phyloP scores from a whole-genome alignment of 1,140 invertebrate genomes.

The Drosophila nebulosa region DNA sequence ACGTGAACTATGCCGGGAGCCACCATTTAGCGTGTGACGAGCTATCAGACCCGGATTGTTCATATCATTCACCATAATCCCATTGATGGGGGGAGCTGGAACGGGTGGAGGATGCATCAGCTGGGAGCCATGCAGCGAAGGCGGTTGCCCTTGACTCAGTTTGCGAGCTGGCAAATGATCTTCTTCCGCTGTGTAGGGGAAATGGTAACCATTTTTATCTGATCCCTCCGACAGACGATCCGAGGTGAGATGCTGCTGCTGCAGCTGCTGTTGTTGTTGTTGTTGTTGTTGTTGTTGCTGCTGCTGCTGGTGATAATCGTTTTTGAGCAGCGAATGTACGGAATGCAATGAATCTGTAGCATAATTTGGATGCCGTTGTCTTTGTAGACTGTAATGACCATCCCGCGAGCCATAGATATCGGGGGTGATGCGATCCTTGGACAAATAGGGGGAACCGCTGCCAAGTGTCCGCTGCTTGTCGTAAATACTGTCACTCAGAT shows the following conservation, averaged over 20 bases:
- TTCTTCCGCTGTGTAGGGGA: slow-evolving; percentile 86
- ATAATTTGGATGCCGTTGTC: slow-evolving; percentile 68
- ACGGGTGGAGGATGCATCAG: slow-evolving; percentile 48
- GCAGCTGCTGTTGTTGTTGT: slow-evolving; percentile 83
- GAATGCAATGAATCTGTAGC: slow-evolving; percentile 75
- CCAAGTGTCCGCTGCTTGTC: slow-evolving; percentile 72
- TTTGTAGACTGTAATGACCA: slow-evolving; percentile 74
- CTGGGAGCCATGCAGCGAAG: slow-evolving; percentile 76
- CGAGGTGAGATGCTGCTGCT: slow-evolving; percentile 81
- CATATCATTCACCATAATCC: slow-evolving; percentile 81
- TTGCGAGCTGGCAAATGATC: slow-evolving; percentile 83
- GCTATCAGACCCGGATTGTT: slow-evolving; percentile 81
- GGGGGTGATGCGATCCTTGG: slow-evolving; percentile 76
- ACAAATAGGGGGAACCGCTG: slow-evolving; percentile 75
- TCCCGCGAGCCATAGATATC: slow-evolving; percentile 78
- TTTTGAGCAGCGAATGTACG: slow-evolving; percentile 82
- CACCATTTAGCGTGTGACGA: slow-evolving; percentile 80
- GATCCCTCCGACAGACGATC: slow-evolving; percentile 87
- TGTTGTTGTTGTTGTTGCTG: slow-evolving; percentile 85
- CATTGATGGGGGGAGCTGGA: background rate
- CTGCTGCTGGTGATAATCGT: slow-evolving; percentile 84
- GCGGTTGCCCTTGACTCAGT: slow-evolving; percentile 55
- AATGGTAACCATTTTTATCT: slow-evolving; percentile 89
- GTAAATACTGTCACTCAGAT: slow-evolving; percentile 76
- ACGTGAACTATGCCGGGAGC: slow-evolving; percentile 79